Evolutionary conservation across 2,797 vertebrate species (phyloP), one percentile per base, ranked within the genome.

Genomic region (Molossus alvarezi): DNA sequence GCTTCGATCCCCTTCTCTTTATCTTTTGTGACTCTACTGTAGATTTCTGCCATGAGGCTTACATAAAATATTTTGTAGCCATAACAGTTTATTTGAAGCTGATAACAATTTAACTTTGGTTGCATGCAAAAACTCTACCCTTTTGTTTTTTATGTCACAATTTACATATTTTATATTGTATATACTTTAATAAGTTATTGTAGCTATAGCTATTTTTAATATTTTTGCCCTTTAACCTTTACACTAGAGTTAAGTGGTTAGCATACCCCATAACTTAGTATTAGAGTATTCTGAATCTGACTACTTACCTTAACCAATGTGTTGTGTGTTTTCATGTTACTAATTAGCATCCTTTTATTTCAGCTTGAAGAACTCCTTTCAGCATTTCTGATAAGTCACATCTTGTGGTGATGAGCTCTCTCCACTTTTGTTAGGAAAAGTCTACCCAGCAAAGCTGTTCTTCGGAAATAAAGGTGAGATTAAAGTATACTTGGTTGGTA

Each of bases 291-390:
- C 21, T 41, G 55, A 87, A 41, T 62, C 62, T 86, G 23, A 69
- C 29, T 86, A 71, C 53, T 90, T 69, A 62, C 10, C 33, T 91
- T 77, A 67, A 86, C 37, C 41, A 79, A 18, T 62, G 37, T 87
- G n/a, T 62, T 86, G 45, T 87, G 0, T 53, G 48, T 79, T 86
- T 69, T 92, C 62, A 77, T 67, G 62, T 77, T 84, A 67, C 73
- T 37, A 60, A 60, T 17, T 60, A 27, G 53, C n/a, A n/a, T 69
- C 37, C 72, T 91, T 69, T 58, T 27, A 45, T 48, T 84, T 86
- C 91, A 79, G 45, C 79, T 62, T 29, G 57, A 73, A 62, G 80
- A 62, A 41, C 9, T 67, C 37, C 33, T 87, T 41, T 51, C 21
- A 69, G 37, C 27, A 58, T 76, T 85, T 71, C n/a, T 53, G 71